Evolutionary conservation across 2,797 vertebrate genomes (phyloP), one percentile per base, ranked within the genome.

Genomic region (Acropternis orthonyx): DNA sequence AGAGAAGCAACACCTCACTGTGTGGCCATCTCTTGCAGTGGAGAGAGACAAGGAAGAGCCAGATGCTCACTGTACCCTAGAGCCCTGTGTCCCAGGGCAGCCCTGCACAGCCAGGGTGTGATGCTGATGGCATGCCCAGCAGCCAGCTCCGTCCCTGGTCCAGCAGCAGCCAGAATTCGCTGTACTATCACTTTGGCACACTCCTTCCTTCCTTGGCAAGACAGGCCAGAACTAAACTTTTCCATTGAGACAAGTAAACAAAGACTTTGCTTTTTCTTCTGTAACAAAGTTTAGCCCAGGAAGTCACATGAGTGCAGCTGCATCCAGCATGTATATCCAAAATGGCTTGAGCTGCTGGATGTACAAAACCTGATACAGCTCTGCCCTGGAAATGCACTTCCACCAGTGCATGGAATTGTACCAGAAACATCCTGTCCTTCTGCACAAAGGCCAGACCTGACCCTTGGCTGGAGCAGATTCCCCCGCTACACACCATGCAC

Each of bases 191-290:
- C 87, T 93, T 51, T 94, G 95, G 89, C 95, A 94, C 92, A 89
- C 73, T 95, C 75, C 44, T 93, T 93, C 79, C 85, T 85, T 90
- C 73, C 58, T 78, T 94, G 89, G 94, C 92, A 66, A 88, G 88
- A 89, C 73, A 82, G 85, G 24, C 66, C 73, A 92, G 55, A 89
- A 72, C 93, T 95, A 86, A 97, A 94, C 69, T 97, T 96, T 96
- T 96, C 95, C 95, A 95, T 6, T 92, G 85, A 95, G 79, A 90
- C 5, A 15, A 24, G 34, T 92, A 93, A 96, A 96, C 95, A 97
- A 94, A 95, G 92, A 36, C 83, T 95, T 96, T 84, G 85, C 82
- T 91, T 96, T 88, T 91, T 48, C 30, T 74, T 75, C 62, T 3
- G 1, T 76, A 91, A 91, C 27, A 81, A 84, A 91, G 73, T 90